Conservation (phyloP, 2,888 invertebrate genomes). For the Chrysina gloriosa region DNA sequence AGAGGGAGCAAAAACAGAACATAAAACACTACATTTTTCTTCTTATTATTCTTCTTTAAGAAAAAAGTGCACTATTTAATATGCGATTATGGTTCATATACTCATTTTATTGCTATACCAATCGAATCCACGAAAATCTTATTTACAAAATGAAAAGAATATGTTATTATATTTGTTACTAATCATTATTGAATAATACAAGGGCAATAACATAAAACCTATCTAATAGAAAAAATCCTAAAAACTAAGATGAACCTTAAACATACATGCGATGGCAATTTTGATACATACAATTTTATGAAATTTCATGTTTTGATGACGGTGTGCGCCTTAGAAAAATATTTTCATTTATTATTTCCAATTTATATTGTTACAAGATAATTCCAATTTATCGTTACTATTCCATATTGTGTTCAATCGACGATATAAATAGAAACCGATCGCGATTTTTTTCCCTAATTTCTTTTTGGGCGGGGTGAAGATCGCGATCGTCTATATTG, state of each 20-base stretch:
- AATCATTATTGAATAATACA: constrained; percentile 28
- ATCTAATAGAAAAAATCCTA: constrained; percentile 22
- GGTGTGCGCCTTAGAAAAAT: neutral
- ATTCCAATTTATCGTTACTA: too few relatives aligned
- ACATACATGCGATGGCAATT: constrained; percentile 30
- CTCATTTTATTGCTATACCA: constrained; percentile 3
- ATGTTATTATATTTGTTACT: neutral
- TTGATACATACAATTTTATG: constrained; percentile 8
- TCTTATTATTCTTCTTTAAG: too few relatives aligned
- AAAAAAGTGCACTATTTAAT: neutral
- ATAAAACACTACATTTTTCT: neutral
- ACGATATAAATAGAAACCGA: constrained; percentile 4
- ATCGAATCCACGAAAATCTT: constrained; percentile 2
- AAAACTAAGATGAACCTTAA: constrained; percentile 33
- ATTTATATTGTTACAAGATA: too few relatives aligned
- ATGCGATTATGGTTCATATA: neutral
- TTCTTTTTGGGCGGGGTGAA: neutral
- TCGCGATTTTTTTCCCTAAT: neutral
- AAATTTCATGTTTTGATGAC: neutral
- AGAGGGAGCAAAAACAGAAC: neutral
- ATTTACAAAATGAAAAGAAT: constrained; percentile 14
- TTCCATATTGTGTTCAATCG: too few relatives aligned
- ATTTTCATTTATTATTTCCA: too few relatives aligned
- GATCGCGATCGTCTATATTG: neutral
- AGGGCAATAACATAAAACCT: constrained; percentile 23